These are phyloP conservation scores for Patella ulyssiponensis DNA, from an alignment of 2,888 invertebrate genomes.

Conservation along the genomic window DNA sequence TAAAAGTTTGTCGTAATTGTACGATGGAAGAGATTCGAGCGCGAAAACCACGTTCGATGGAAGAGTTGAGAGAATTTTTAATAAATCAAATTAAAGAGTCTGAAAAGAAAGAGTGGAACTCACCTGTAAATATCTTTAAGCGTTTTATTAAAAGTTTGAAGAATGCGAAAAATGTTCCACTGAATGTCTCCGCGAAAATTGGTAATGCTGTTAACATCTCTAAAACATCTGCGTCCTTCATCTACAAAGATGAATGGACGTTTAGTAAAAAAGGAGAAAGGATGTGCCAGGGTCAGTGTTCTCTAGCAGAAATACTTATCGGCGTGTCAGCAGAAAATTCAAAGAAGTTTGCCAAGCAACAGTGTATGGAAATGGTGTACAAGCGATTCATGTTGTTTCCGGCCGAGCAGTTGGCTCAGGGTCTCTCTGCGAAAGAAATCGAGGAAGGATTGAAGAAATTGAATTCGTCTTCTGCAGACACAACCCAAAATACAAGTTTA, in stretches of 20 bases:
- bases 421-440: neutral
- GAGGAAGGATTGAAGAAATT: neutral
- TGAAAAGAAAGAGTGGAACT: neutral
- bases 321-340: neutral
- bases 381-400: neutral
- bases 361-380: neutral
- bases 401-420: neutral
- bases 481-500: neutral
- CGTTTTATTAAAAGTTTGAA: neutral
- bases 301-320: neutral
- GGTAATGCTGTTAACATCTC: neutral
- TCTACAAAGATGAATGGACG: neutral
- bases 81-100: neutral
- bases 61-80: neutral
- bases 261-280: neutral
- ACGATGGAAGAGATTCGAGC: neutral
- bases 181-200: neutral
- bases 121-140: neutral
- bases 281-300: neutral
- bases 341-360: neutral
- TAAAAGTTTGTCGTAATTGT: constrained; percentile 2
- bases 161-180: neutral
- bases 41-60: neutral
- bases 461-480: neutral
- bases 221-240: neutral